Percentiles rank a stretch among this genome's conserved stretches.
These are phyloP conservation scores for Drosophila suboccidentalis DNA, from an alignment of 2,888 invertebrate species.

Conservation along the genomic window DNA sequence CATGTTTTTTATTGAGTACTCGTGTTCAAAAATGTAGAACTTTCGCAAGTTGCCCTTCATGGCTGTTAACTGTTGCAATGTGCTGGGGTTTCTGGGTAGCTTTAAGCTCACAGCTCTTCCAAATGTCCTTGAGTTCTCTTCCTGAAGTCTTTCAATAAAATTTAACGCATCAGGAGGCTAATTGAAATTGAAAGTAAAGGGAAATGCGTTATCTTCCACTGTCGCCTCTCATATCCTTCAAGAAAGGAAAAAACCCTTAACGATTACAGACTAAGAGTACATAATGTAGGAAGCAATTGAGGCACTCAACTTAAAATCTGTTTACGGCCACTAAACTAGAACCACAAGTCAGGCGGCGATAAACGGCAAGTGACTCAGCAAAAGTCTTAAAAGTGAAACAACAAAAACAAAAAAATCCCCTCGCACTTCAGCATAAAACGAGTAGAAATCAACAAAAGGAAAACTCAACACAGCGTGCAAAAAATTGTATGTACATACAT, in stretches of 20 bases:
- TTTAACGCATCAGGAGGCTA: background rate
- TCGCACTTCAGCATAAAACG: constrained; percentile 18
- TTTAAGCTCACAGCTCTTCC: background rate
- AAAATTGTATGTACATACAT: background rate
- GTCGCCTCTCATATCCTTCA: constrained; percentile 64
- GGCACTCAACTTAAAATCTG: constrained; percentile 44
- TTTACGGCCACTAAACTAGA: constrained; percentile 57
- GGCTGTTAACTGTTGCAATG: background rate
- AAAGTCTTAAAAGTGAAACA: constrained; percentile 17
- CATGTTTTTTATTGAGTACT: constrained; percentile 18
- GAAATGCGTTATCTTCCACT: constrained; percentile 29
- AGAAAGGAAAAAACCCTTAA: constrained; percentile 51
- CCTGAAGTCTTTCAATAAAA: constrained; percentile 1
- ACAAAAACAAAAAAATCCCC: constrained; percentile 48
- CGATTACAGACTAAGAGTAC: constrained; percentile 41
- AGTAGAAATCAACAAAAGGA: constrained; percentile 54
- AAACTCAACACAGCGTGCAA: constrained; percentile 61
- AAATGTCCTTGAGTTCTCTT: background rate
- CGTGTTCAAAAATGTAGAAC: constrained; percentile 29
- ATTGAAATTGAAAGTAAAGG: constrained; percentile 37
- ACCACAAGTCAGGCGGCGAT: constrained; percentile 43
- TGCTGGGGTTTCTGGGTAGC: background rate
- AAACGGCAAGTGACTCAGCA: constrained; percentile 66
- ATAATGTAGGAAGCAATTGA: constrained; percentile 66
- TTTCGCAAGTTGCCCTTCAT: constrained; percentile 49